Conservation (phyloP, 1,140 invertebrate genomes). For the Cardiocondyla obscurior region DNA sequence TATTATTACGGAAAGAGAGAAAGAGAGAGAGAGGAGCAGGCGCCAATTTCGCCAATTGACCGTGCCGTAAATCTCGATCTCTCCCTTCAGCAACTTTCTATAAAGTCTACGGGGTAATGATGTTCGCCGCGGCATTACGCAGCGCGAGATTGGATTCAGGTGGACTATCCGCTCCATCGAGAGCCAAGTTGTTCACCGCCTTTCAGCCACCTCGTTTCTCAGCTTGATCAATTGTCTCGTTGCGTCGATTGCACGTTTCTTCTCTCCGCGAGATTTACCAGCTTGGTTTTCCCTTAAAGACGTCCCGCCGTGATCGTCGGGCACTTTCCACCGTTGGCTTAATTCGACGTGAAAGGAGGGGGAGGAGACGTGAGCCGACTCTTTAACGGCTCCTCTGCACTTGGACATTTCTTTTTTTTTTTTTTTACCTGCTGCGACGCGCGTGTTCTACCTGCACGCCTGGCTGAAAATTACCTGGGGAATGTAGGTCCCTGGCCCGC, state of each 20-base stretch:
- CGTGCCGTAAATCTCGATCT: constrained; percentile 23
- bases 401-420: too few relatives aligned
- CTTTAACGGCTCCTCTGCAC: constrained; percentile 57
- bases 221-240: not conserved
- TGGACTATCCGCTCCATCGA: not conserved
- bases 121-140: not conserved
- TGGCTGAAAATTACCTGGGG: constrained; percentile 57
- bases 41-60: constrained; percentile 56
- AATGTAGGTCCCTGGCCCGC: constrained; percentile 69
- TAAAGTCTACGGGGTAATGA: not conserved
- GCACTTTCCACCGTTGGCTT: constrained; percentile 51
- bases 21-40: too few relatives aligned
- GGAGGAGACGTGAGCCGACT: constrained; percentile 36
- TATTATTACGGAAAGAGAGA: constrained; percentile 18
- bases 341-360: not conserved
- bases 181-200: not conserved
- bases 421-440: not conserved
- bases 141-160: not conserved
- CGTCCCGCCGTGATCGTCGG: constrained; percentile 4
- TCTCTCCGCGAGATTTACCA: not conserved
- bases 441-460: constrained; percentile 60
- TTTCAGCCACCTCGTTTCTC: not conserved
- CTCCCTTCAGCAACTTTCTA: not conserved
- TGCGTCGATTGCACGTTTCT: not conserved
- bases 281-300: not conserved